Base-by-base conservation (phyloP, 2,113 vertebrate genomes). In the Carassius gibelio region DNA sequence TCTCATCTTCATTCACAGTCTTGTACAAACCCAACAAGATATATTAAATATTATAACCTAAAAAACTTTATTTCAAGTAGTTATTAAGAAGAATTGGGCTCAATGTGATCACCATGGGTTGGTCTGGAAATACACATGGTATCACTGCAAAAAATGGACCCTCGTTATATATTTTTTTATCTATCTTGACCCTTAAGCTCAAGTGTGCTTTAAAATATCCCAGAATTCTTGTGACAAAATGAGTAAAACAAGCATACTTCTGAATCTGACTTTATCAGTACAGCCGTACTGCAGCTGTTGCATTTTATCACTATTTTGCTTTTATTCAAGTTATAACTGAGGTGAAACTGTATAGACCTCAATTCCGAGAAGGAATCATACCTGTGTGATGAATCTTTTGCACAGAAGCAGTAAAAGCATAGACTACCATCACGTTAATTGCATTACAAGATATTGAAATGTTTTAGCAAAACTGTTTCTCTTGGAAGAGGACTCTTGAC, bases 1-100 rank as follows among this genome's bases (percentile, higher is more conserved):
- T 62, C 57, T 66, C 1, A 90, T 92, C 50, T 90, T 92, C 89
- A 93, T 94, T 95, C 94, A 95, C 94, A 94, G 93, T 93, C 86
- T 45, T 88, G 76, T 90, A 85, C 86, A 88, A 91, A 85, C 82
- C 75, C 13, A 84, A 83, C 86, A 83, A 87, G 85, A 82, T 88
- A 89, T 87, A 90, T 88, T 90, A 74, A 89, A 90, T 91, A 88
- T 59, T 91, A 88, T 59, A 81, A 87, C 68, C 74, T 86, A 93
- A 92, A 26, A 93, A 85, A 83, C 87, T 93, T 85, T 93, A 75
- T 91, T 91, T 94, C 85, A 92, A 92, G 92, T 93, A 90, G 87
- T 57, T 30, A n/a, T 89, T 83, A 91, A 89, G 89, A 72, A 81
- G 72, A 84, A 66, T 26, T 75, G 76, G 45, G 75, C 42, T 38